Conservation (phyloP, 2,888 invertebrate species). For the Sarcophaga rosellei region DNA sequence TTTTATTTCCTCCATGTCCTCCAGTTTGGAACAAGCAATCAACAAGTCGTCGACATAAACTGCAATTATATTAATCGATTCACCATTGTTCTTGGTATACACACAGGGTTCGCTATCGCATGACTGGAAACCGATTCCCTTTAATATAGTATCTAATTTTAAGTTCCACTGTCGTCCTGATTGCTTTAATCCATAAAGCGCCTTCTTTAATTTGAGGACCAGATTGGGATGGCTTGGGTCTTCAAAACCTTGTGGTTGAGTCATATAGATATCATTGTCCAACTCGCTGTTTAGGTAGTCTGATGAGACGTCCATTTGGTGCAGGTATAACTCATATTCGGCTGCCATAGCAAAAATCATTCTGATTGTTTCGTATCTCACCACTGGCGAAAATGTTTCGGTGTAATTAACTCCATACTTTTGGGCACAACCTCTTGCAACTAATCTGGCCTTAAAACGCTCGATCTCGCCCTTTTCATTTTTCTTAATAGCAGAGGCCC, state of each 20-base stretch:
- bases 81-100: constrained; percentile 48
- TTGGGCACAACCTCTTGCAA: too few relatives aligned
- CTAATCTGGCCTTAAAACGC: too few relatives aligned
- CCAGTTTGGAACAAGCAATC: too few relatives aligned
- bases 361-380: neutral
- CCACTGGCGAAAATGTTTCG: too few relatives aligned
- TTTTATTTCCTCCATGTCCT: too few relatives aligned
- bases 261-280: constrained; percentile 63
- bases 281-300: constrained; percentile 40
- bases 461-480: too few relatives aligned
- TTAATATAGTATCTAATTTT: constrained; percentile 59
- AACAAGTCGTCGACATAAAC: constrained; percentile 61
- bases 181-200: constrained; percentile 70
- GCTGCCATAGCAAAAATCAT: neutral
- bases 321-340: neutral
- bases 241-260: constrained; percentile 64
- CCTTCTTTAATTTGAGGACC: constrained; percentile 34
- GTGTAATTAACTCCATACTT: too few relatives aligned
- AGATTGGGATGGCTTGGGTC: constrained; percentile 45
- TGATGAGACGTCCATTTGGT: constrained; percentile 14
- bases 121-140: constrained; percentile 51
- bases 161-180: constrained; percentile 65
- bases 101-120: constrained; percentile 34
- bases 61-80: too few relatives aligned
- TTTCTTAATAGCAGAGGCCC: too few relatives aligned